These are phyloP conservation scores for Rattus rattus DNA, from an alignment of 2,113 vertebrate genomes.

Conservation along the genomic window DNA sequence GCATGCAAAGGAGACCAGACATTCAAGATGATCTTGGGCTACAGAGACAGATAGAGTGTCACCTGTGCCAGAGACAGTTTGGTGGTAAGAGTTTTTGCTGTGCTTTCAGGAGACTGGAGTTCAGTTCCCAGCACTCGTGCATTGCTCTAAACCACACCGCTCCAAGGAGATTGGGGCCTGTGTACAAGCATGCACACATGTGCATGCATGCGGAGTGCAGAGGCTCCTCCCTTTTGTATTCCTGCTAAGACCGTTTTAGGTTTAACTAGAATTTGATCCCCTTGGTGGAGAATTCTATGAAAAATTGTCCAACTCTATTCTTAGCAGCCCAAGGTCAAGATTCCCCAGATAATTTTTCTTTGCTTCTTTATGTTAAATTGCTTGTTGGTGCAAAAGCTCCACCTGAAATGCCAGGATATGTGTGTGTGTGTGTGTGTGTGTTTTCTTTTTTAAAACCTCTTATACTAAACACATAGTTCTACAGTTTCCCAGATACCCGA, in stretches of 20 bases:
- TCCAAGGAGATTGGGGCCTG: neutral
- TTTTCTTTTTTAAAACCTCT: neutral
- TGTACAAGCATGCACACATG: no score
- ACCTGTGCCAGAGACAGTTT: neutral
- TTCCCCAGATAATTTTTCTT: neutral
- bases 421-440: neutral
- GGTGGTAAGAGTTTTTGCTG: neutral
- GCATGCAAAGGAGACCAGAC: neutral
- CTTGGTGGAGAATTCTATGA: neutral
- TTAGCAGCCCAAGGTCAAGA: neutral
- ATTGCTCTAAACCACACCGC: neutral
- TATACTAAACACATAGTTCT: neutral
- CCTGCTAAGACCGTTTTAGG: neutral
- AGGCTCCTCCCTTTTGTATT: neutral
- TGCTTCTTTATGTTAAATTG: neutral
- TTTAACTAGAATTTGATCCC: neutral
- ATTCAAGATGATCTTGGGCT: neutral
- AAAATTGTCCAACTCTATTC: neutral
- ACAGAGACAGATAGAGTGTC: no score
- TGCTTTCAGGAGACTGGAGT: neutral
- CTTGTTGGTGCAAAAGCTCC: neutral
- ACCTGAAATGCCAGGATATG: neutral
- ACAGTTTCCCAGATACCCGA: neutral
- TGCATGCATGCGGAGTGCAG: neutral
- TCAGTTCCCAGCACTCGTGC: neutral